Base-by-base conservation (phyloP, 2,797 vertebrate genomes). In the Poecilia wingei region DNA sequence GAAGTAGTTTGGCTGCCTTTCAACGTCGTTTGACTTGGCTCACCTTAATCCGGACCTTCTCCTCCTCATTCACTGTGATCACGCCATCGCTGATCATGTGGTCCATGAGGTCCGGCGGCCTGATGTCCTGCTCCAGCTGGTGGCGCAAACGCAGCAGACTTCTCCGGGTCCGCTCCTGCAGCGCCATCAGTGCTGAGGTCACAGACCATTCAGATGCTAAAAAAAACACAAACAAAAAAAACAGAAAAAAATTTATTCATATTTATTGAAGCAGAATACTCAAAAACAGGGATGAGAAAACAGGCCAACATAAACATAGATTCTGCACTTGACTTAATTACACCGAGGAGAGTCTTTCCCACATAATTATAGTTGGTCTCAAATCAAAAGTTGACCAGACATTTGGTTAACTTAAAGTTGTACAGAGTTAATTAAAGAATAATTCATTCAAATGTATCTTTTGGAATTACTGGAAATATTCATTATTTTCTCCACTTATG, bases 101-200 rank as follows among this genome's bases (percentile, higher is more conserved):
- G 88, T 99, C 98, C 97, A 99, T 98, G 89, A 99, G 95, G 78
- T 97, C 97, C 53, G 94, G 78, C 25, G 98, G 96, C 85, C 98
- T 97, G 85, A 99, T 98, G 89, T 99, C 98, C 88, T 95, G 95
- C 93, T 97, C 97, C 92, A 99, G 80, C n/a, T 88, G 95, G 82
- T 93, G 84, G 74, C 94, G 95, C 74, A 96, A 92, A 85, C 94
- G 96, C 89, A 98, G 93, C 86, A 99, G 95, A 87, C 94, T 96
- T 93, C 97, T 98, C 82, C 96, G 96, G 22, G 97, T 94, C 49
- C 85, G 92, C 92, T 97, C 95, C 78, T 98, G 97, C 97, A 99
- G 96, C 66, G 83, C 94, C 94, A 79, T 96, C 83, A 64, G 83
- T 79, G 82, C 94, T 79, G 74, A 89, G 86, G 57, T 92, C 78